Conservation (phyloP, 2,113 vertebrate genomes). For the Myiagra hebetior region DNA sequence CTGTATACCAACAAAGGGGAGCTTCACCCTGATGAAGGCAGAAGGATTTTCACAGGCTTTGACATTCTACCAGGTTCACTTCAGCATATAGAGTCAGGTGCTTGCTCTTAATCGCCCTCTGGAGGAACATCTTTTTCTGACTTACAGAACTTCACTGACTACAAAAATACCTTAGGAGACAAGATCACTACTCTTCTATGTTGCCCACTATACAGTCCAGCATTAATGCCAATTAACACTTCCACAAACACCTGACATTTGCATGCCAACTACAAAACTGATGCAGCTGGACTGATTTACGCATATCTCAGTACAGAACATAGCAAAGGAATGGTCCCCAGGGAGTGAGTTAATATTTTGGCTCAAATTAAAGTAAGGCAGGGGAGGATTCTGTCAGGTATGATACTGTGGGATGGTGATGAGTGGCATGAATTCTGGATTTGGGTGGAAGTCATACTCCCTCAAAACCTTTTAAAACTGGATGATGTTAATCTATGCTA, state of each 20-base stretch:
- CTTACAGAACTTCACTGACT: background rate
- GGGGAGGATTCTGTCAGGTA: background rate
- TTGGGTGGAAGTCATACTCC: background rate
- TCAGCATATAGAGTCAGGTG: background rate
- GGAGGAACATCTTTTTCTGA: background rate
- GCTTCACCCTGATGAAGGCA: background rate
- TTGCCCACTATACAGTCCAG: background rate
- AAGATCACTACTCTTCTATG: background rate
- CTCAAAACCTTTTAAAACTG: conserved; percentile 22
- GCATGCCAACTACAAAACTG: background rate
- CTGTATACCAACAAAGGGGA: background rate
- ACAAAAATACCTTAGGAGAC: background rate
- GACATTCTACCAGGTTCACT: background rate
- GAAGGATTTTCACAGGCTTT: background rate
- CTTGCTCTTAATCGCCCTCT: background rate
- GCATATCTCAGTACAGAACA: background rate
- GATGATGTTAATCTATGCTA: conserved; percentile 13
- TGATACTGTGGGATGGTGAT: background rate
- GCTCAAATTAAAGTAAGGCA: background rate
- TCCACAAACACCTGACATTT: background rate
- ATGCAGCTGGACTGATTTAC: background rate
- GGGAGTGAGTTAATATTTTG: background rate
- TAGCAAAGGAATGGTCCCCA: background rate
- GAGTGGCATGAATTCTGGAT: background rate
- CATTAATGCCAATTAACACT: background rate